Evolutionary conservation across 2,888 invertebrate genomes (phyloP).

Genomic region (Pegoplata infirma): DNA sequence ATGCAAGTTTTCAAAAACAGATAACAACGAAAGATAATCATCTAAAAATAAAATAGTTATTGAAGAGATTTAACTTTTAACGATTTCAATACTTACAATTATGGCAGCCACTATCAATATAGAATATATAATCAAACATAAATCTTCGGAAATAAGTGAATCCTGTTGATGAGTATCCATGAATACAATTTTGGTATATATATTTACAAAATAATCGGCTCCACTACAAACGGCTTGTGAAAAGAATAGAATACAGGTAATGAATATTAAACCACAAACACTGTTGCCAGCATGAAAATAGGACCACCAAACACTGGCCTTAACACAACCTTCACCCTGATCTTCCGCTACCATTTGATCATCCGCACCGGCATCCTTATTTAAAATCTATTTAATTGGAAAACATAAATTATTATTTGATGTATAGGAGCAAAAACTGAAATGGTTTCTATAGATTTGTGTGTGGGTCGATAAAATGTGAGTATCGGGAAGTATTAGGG

Average conservation of each 20-base stretch:
- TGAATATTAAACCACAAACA: constrained; percentile 76
- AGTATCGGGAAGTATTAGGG: no score
- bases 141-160: constrained; percentile 71
- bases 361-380: constrained; percentile 43
- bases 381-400: no score
- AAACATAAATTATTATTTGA: no score
- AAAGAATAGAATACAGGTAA: constrained; percentile 79
- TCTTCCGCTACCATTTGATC: constrained; percentile 76
- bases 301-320: constrained; percentile 75
- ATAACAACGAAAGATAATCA: constrained; percentile 82
- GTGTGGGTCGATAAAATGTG: no score
- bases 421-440: no score
- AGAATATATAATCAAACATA: constrained; percentile 76
- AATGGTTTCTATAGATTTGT: no score
- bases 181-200: constrained; percentile 79
- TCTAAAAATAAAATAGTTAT: constrained; percentile 62
- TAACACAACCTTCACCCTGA: constrained; percentile 77
- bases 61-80: neutral
- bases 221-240: constrained; percentile 81
- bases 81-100: constrained; percentile 68
- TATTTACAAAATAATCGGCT: constrained; percentile 82
- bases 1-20: constrained; percentile 87
- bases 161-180: constrained; percentile 69
- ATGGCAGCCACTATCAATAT: constrained; percentile 74
- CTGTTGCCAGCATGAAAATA: constrained; percentile 80